Evolutionary conservation across 2,888 invertebrate genomes (phyloP).

Genomic region (Leptinotarsa tumamoca): DNA sequence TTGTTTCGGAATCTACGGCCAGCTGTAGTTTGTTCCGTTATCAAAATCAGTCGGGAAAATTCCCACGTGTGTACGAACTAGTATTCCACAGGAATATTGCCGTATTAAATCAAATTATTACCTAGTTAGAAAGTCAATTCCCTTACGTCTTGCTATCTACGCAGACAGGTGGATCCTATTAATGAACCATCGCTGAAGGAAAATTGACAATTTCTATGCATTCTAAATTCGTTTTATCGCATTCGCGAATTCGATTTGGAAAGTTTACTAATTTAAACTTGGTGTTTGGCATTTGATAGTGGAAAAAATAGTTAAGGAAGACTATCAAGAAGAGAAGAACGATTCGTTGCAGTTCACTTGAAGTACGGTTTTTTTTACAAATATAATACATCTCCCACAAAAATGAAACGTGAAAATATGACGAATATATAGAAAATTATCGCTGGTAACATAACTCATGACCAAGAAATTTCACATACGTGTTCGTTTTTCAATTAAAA

Average conservation of each 20-base stretch:
- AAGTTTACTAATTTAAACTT: slow-evolving; percentile 24
- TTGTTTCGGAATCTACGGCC: slow-evolving; percentile 18
- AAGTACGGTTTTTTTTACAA: too few species aligned
- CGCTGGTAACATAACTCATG: too few species aligned
- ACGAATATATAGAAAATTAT: too few species aligned
- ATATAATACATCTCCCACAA: too few species aligned
- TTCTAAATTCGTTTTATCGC: slow-evolving; percentile 14
- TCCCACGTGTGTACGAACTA: neutral
- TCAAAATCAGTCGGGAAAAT: slow-evolving; percentile 6
- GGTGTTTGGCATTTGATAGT: neutral
- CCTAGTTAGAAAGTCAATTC: neutral
- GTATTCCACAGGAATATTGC: neutral
- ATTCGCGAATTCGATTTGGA: slow-evolving; percentile 9
- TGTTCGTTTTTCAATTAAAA: too few species aligned
- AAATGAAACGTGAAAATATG: too few species aligned
- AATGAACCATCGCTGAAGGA: neutral
- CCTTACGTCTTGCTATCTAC: neutral
- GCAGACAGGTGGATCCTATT: neutral
- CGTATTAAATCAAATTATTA: slow-evolving; percentile 10
- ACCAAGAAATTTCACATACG: too few species aligned
- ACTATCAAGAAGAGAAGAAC: neutral
- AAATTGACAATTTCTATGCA: slow-evolving; percentile 21
- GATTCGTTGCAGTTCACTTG: neutral
- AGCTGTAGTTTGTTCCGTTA: slow-evolving; percentile 21
- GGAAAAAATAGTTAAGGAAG: neutral